These are phyloP conservation scores for Pentamera pediparva DNA, from an alignment of 53 echinoderm and acorn worm species.

Conservation along the genomic window DNA sequence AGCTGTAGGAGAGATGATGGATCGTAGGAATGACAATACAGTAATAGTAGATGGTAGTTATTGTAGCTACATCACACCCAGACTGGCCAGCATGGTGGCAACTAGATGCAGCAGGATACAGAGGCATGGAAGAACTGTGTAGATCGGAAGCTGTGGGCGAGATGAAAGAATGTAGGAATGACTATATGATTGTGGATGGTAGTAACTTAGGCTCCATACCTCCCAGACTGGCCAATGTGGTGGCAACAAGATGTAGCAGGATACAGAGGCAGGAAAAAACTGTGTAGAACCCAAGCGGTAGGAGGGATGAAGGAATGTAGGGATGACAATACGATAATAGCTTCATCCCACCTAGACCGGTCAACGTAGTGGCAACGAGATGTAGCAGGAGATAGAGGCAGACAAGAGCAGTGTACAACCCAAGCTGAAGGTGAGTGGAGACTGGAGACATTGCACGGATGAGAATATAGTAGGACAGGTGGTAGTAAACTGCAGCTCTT, in stretches of 20 bases:
- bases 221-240: constrained; percentile 18
- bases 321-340: too few relatives aligned
- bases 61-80: constrained; percentile 62
- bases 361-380: constrained; percentile 18
- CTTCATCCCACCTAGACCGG: constrained; percentile 40
- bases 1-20: not conserved
- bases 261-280: constrained; percentile 28
- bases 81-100: constrained; percentile 14
- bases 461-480: too few relatives aligned
- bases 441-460: too few relatives aligned
- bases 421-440: constrained; percentile 2
- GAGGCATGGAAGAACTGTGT: constrained; percentile 26
- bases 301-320: not conserved
- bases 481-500: too few relatives aligned
- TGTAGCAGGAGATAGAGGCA: constrained; percentile 27
- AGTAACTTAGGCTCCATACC: constrained; percentile 71
- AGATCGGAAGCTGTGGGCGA: constrained; percentile 8
- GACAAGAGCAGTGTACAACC: constrained; percentile 22
- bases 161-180: too few relatives aligned
- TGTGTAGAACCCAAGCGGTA: constrained; percentile 28
- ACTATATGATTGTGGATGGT: too few relatives aligned
- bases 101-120: constrained; percentile 31
- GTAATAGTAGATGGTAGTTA: too few relatives aligned
- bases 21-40: too few relatives aligned
- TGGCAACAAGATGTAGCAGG: constrained; percentile 25